Evolutionary conservation across 2,888 invertebrate species (phyloP).

Genomic region (Hypomecis atomaria): DNA sequence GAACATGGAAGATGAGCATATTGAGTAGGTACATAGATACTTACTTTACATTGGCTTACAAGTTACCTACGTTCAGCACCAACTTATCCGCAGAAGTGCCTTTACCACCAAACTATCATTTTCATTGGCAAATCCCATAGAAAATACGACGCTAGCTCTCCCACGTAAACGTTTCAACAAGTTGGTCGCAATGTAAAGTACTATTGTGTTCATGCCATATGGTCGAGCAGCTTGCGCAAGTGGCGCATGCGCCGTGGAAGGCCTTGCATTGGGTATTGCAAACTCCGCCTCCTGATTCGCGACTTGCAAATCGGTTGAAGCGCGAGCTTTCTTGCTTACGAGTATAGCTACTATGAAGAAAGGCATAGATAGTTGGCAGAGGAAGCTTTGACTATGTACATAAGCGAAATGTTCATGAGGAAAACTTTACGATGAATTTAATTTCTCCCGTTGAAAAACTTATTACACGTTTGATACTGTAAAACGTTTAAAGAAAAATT

Average conservation of each 20-base stretch:
- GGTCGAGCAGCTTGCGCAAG: conserved; percentile 20
- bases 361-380: neutral
- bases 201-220: neutral
- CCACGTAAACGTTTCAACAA: neutral
- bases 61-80: no score
- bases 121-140: neutral
- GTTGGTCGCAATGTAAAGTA: neutral
- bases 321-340: conserved; percentile 3
- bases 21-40: no score
- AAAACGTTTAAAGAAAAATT: no score
- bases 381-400: no score
- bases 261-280: conserved; percentile 69
- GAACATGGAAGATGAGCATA: no score
- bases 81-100: neutral
- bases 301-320: conserved; percentile 48
- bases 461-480: no score
- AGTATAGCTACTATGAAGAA: neutral
- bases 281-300: conserved; percentile 73
- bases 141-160: neutral
- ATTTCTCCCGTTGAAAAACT: no score
- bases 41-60: no score
- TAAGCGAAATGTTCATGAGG: no score
- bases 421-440: no score
- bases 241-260: conserved; percentile 70
- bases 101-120: neutral